Evolutionary conservation across 1,140 invertebrate species (phyloP), one percentile per base, ranked within the genome.

Genomic region (Lasioglossum baleicum): DNA sequence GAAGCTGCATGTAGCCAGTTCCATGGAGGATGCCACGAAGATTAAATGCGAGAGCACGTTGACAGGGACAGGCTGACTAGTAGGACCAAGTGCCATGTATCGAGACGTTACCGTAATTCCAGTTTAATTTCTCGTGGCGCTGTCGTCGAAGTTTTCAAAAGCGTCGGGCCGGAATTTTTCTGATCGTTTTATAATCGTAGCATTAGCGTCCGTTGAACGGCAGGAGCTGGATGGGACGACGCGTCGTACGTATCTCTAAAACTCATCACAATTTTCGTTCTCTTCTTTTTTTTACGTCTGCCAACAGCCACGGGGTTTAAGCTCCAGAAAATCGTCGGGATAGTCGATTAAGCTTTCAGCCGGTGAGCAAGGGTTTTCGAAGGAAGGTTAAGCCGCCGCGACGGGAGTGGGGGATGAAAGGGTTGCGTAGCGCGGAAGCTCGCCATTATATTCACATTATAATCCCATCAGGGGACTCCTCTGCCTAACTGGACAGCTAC

Each of bases 361-460:
- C 51, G 35, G 35, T 53, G 40, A 60, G 26, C 64, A 77, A 81
- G 73, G 78, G 72, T 75, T 75, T 66, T 60, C 67, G 74, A 66
- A 69, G 61, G 51, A 82, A 75, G 60, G 60, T 75, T 75, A 75
- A 76, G 69, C 44, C 74, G 75, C 58, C 67, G 76, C 65, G 61
- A 63, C 63, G 60, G 68, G 56, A 84, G 82, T 77, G 75, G 79
- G 75, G 72, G 76, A 65, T 70, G 53, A 64, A 84, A 82, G 83
- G 82, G 82, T 81, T 85, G 88, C 90, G 88, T 91, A 92, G 85
- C 80, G 77, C 90, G 87, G 91, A 88, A 91, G 90, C 87, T 86
- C 80, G 84, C 88, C 87, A 91, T 92, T 92, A 91, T 91, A 90
- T 91, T 91, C 90, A 84, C 89, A 91, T 92, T 91, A 92, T 91